Conservation (phyloP, 2,113 vertebrate genomes). For the Cyphomyrus plagiostoma region DNA sequence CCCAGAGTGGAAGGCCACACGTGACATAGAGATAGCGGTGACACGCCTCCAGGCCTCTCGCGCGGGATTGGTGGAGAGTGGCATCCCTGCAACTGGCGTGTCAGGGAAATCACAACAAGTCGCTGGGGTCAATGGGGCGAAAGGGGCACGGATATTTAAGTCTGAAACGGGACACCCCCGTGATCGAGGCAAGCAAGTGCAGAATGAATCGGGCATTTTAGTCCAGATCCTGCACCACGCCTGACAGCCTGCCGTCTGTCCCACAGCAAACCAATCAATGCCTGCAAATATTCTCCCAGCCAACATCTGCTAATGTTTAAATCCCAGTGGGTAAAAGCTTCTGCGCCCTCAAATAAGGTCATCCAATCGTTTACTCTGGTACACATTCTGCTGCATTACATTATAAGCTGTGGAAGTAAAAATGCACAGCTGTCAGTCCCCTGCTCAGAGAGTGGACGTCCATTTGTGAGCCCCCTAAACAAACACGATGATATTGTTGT, state of each 20-base stretch:
- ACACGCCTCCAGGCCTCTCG: not conserved
- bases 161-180: not conserved
- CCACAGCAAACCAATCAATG: not conserved
- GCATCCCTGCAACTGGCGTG: not conserved
- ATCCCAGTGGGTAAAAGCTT: not conserved
- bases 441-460: not conserved
- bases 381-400: not conserved
- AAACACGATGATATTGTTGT: not conserved
- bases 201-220: not conserved
- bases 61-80: not conserved
- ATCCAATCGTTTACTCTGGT: not conserved
- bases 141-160: not conserved
- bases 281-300: not conserved
- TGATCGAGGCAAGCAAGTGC: not conserved
- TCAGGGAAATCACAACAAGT: not conserved
- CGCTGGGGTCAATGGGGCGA: not conserved
- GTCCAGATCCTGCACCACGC: not conserved
- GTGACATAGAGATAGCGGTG: not conserved
- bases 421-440: not conserved
- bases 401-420: not conserved
- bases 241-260: not conserved
- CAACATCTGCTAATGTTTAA: not conserved
- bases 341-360: not conserved
- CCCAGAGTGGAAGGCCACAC: not conserved
- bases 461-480: not conserved